These are phyloP conservation scores for Corella eumyota DNA, from an alignment of 23 tunicate species.

Conservation along the genomic window DNA sequence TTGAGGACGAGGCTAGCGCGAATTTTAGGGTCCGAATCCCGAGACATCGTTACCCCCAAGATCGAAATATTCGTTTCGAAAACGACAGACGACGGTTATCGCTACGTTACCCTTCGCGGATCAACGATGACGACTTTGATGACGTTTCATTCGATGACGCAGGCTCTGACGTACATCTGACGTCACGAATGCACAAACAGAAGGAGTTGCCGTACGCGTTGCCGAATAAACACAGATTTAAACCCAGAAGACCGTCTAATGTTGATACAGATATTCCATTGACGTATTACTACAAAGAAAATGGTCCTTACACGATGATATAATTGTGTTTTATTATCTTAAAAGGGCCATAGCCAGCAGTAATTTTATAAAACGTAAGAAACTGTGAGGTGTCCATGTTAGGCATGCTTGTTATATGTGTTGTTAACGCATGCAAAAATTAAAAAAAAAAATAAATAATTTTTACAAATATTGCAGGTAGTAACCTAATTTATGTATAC, in stretches of 20 bases:
- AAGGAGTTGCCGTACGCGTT: slow-evolving; percentile 8
- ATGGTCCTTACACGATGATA: slow-evolving; percentile 42
- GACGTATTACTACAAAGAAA: slow-evolving; percentile 26
- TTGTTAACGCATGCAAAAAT: too few species aligned
- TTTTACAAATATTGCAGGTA: too few species aligned
- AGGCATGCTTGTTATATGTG: too few species aligned
- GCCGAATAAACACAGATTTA: slow-evolving; percentile 1
- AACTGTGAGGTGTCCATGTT: too few species aligned
- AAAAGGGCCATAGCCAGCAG: too few species aligned
- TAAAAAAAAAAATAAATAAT: too few species aligned
- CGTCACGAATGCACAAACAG: slow-evolving; percentile 12
- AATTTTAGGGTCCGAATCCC: neutral
- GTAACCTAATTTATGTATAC: too few species aligned
- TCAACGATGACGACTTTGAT: too few species aligned
- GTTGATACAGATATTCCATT: slow-evolving; percentile 7
- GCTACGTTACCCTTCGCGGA: too few species aligned
- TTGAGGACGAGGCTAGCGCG: neutral
- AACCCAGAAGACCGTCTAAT: neutral
- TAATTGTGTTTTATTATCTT: too few species aligned
- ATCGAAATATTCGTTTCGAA: neutral
- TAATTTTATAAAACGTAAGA: too few species aligned
- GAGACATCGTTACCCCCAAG: neutral
- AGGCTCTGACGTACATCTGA: slow-evolving; percentile 20
- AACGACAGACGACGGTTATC: too few species aligned
- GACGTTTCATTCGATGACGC: slow-evolving; percentile 23